Percentiles rank a stretch among this genome's conserved stretches.
Evolutionary conservation across 37 sponge, comb jelly and placozoan genomes (phyloP).

Genomic region (Tethya wilhelma): DNA sequence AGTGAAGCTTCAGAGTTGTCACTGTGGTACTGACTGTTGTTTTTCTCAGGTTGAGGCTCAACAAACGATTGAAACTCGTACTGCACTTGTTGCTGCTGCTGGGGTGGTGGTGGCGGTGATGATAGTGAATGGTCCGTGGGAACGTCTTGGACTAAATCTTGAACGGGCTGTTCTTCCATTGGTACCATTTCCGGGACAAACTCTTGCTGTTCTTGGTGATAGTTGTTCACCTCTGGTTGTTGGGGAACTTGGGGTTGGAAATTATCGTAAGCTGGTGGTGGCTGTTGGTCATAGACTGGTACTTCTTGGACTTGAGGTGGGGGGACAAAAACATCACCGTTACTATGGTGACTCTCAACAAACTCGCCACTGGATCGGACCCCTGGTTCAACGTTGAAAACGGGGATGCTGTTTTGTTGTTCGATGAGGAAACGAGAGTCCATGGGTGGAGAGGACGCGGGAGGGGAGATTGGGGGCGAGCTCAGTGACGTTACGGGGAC

Average conservation of each 20-base stretch:
- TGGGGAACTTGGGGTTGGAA: no score
- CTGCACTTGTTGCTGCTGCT: not conserved
- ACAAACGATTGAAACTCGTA: no score
- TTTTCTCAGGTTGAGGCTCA: no score
- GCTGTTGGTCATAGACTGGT: no score
- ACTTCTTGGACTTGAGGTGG: no score
- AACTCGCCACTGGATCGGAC: not conserved
- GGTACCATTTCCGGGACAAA: not conserved
- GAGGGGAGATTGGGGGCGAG: not conserved
- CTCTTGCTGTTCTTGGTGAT: not conserved
- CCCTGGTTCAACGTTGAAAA: not conserved
- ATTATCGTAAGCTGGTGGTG: no score
- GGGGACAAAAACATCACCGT: not conserved
- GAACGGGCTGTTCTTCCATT: not conserved
- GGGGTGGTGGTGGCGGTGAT: no score
- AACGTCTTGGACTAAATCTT: not conserved
- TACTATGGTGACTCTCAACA: not conserved
- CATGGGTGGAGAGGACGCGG: not conserved
- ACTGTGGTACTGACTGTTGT: no score
- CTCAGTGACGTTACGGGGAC: constrained; percentile 10
- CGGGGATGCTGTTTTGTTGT: not conserved
- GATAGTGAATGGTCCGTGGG: no score
- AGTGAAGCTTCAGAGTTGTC: no score
- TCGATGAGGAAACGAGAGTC: no score
- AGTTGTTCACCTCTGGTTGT: no score